phyloP scores from a whole-genome alignment of 92 coral and sea anemone species.

The Virgularia gustaviana region DNA sequence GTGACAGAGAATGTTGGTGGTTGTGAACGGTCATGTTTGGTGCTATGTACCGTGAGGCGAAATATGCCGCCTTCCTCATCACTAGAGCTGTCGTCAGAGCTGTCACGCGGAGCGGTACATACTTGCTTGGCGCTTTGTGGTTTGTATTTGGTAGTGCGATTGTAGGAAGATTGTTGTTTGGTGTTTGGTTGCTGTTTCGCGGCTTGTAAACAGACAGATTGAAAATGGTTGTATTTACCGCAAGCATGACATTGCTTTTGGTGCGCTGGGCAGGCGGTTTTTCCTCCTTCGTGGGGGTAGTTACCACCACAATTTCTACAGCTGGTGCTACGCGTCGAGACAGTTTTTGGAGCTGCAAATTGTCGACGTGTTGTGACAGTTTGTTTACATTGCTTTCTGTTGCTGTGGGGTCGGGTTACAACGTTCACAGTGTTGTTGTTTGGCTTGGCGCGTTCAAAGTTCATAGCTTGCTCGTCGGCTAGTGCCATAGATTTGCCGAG shows the following conservation, averaged over 20 bases:
- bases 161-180: not conserved
- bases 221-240: constrained; percentile 34
- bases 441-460: not conserved
- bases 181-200: not conserved
- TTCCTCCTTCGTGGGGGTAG: constrained; percentile 56
- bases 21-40: not conserved
- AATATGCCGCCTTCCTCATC: not conserved
- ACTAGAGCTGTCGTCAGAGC: constrained; percentile 7
- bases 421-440: not conserved
- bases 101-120: not conserved
- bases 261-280: constrained; percentile 48
- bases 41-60: not conserved
- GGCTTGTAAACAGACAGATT: not conserved
- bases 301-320: constrained; percentile 52
- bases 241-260: constrained; percentile 35
- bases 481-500: not conserved
- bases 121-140: not conserved
- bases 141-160: not conserved
- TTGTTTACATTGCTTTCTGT: not conserved
- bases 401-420: not conserved
- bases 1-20: constrained; percentile 8
- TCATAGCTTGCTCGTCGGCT: not conserved
- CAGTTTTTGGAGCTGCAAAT: not conserved
- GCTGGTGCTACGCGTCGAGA: constrained; percentile 25
- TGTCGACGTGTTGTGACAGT: constrained; percentile 12